phyloP scores from a whole-genome alignment of 2,888 invertebrate genomes.

The Tetropium fuscum region DNA sequence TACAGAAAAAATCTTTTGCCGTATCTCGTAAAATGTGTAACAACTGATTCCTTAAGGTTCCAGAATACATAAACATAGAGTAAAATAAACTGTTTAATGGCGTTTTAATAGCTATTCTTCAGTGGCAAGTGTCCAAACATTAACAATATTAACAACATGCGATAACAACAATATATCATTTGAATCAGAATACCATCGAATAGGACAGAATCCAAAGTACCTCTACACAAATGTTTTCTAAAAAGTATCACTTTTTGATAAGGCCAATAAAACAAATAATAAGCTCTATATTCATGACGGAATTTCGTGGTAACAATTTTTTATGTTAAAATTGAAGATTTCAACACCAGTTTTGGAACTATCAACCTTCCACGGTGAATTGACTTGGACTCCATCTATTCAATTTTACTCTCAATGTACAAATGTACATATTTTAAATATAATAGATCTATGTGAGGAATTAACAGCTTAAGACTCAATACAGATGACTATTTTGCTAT shows the following conservation, averaged over 20 bases:
- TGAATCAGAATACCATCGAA: no score
- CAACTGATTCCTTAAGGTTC: no score
- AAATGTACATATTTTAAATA: constrained; percentile 32
- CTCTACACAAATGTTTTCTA: not conserved
- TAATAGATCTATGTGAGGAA: constrained; percentile 57
- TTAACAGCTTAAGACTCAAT: constrained; percentile 58
- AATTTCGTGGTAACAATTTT: no score
- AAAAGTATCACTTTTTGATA: not conserved
- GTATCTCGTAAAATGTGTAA: no score
- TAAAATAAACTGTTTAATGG: constrained; percentile 12
- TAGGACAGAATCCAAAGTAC: constrained; percentile 42
- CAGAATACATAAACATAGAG: no score
- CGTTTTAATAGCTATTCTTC: constrained; percentile 36
- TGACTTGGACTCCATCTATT: no score
- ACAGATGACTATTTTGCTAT: constrained; percentile 55
- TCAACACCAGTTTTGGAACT: no score
- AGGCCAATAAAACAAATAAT: not conserved
- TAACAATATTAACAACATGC: constrained; percentile 68
- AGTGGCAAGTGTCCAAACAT: constrained; percentile 59
- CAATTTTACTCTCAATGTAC: no score
- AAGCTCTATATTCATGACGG: no score
- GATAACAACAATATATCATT: constrained; percentile 65
- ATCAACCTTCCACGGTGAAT: no score
- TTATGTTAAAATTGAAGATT: no score
- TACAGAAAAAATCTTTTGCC: no score